These are phyloP conservation scores for Phalacrocorax carbo DNA, from an alignment of 2,113 vertebrate genomes.

Conservation along the genomic window DNA sequence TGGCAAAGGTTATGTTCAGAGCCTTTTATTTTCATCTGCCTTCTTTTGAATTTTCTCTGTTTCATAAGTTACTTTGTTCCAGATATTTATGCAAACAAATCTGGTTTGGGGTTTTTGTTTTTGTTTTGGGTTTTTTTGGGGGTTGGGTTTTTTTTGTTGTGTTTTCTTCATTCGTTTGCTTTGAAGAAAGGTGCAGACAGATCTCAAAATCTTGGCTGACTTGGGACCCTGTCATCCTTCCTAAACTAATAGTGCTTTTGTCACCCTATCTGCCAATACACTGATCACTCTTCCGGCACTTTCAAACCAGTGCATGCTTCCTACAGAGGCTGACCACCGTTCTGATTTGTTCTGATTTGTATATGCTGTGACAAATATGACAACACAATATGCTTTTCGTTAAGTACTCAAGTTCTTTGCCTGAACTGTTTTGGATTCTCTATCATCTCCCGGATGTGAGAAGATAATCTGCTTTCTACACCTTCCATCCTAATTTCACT, in stretches of 20 bases:
- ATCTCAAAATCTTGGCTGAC: background rate
- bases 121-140: too few species aligned
- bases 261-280: background rate
- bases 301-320: background rate
- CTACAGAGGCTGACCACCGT: background rate
- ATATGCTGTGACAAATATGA: background rate
- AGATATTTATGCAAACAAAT: background rate
- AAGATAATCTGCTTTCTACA: conserved; percentile 1
- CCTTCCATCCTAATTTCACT: background rate
- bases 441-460: background rate
- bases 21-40: background rate
- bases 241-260: background rate
- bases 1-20: background rate
- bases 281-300: background rate
- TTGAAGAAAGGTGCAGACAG: background rate
- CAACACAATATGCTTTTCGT: accelerated
- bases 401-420: background rate
- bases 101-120: too few species aligned
- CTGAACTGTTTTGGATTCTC: background rate
- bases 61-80: background rate
- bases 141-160: too few species aligned
- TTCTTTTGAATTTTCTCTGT: background rate
- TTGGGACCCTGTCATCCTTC: background rate
- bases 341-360: background rate
- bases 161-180: background rate